Conservation (phyloP, 2,888 invertebrate genomes). For the Melinaea menophilus region DNA sequence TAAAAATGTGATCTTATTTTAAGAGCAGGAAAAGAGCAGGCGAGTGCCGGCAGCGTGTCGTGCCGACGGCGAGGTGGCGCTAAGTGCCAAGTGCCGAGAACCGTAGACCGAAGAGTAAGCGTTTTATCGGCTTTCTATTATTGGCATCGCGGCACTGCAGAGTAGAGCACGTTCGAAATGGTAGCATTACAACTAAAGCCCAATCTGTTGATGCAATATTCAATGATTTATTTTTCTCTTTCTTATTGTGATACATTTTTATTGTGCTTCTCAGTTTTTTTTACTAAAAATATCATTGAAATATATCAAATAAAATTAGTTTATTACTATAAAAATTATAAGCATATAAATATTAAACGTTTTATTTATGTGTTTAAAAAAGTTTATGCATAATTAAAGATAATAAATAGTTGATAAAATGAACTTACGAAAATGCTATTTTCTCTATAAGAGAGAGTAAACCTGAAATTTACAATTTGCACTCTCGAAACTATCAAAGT, state of each 20-base stretch:
- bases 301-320: too few species aligned
- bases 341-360: too few species aligned
- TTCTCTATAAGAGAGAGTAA: too few species aligned
- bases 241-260: neutral
- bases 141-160: neutral
- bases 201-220: neutral
- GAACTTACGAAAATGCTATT: too few species aligned
- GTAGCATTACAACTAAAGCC: neutral
- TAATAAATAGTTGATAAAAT: too few species aligned
- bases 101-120: too few species aligned
- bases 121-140: neutral
- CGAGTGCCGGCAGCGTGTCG: neutral
- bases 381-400: too few species aligned
- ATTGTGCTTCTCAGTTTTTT: neutral
- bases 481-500: too few species aligned
- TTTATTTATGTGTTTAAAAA: too few species aligned
- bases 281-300: too few species aligned
- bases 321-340: too few species aligned
- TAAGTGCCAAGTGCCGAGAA: neutral
- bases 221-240: neutral
- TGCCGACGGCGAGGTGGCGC: neutral
- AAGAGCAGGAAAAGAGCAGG: constrained; percentile 15
- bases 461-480: too few species aligned
- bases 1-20: constrained; percentile 15
- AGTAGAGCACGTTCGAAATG: neutral